phyloP scores from a whole-genome alignment of 2,888 invertebrate genomes.

The Drosophila pseudotakahashii region DNA sequence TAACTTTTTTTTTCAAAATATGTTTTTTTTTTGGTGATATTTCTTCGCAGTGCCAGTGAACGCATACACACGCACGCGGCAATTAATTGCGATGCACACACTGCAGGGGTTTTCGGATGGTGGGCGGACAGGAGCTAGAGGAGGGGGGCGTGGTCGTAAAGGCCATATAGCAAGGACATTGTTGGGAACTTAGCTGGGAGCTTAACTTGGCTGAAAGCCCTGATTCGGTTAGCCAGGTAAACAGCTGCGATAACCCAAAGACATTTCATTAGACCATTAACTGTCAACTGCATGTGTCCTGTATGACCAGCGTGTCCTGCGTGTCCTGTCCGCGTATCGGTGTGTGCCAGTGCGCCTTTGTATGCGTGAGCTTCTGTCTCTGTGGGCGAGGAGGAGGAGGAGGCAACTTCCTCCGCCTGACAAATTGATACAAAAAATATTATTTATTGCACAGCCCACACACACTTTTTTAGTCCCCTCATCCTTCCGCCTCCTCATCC shows the following conservation, averaged over 20 bases:
- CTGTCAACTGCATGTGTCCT: slow-evolving; percentile 65
- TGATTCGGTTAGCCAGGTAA: slow-evolving; percentile 56
- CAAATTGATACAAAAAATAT: slow-evolving; percentile 38
- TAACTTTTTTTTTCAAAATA: too few species aligned
- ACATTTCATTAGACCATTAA: slow-evolving; percentile 79
- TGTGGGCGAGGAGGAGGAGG: not conserved
- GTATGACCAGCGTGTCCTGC: not conserved
- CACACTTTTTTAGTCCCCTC: not conserved
- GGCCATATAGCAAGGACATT: slow-evolving; percentile 23
- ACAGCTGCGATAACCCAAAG: slow-evolving; percentile 68
- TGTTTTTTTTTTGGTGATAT: not conserved
- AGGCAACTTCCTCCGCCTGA: slow-evolving; percentile 1
- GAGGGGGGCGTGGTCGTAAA: not conserved
- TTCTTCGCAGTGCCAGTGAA: not conserved
- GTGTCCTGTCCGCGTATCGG: too few species aligned
- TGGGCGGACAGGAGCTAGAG: not conserved
- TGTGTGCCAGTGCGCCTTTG: not conserved
- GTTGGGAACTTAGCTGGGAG: slow-evolving; percentile 18
- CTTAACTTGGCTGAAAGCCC: slow-evolving; percentile 26
- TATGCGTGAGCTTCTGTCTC: not conserved
- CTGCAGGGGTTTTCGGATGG: not conserved
- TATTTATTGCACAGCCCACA: slow-evolving; percentile 23
- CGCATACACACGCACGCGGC: not conserved
- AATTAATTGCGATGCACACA: slow-evolving; percentile 8
- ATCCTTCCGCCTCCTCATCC: not conserved